These are phyloP conservation scores for Sigmodon hispidus DNA, from an alignment of 2,113 vertebrate species.

Conservation along the genomic window DNA sequence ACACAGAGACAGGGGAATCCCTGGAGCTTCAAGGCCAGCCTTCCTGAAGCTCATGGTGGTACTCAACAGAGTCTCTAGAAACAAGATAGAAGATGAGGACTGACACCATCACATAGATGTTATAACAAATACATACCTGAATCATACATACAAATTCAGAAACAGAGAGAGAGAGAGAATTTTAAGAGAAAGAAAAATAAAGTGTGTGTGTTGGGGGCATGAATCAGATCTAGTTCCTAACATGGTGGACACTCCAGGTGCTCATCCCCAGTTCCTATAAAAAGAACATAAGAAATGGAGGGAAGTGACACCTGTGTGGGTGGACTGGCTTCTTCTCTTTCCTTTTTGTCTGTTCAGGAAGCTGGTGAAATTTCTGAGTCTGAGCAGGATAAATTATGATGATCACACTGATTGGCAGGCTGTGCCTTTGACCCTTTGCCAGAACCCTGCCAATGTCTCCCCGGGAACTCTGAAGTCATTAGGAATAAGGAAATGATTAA, in stretches of 20 bases:
- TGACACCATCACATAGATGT: neutral
- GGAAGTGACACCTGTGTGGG: neutral
- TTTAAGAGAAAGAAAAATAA: neutral
- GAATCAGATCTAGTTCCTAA: neutral
- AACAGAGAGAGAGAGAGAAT: neutral
- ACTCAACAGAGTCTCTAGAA: neutral
- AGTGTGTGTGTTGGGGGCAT: neutral
- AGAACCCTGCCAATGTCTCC: neutral
- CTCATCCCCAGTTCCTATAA: neutral
- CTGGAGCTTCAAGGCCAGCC: no score
- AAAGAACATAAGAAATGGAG: neutral
- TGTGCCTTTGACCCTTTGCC: constrained; percentile 22
- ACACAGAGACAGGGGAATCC: neutral
- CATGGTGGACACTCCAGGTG: neutral
- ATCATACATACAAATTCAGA: neutral
- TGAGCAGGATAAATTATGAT: constrained; percentile 25
- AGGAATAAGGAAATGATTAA: constrained; percentile 68
- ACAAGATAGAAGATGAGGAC: neutral
- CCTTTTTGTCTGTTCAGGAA: neutral
- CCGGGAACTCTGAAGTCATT: neutral
- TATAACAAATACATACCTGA: neutral
- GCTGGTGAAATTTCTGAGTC: constrained; percentile 18
- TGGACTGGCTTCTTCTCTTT: neutral
- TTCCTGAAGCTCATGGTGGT: no score
- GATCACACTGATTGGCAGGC: constrained; percentile 8